A percentile compares a stretch with the other conserved stretches of the same genome.
Evolutionary conservation across 2,888 invertebrate species (phyloP).

Genomic region (Perdita meconis): DNA sequence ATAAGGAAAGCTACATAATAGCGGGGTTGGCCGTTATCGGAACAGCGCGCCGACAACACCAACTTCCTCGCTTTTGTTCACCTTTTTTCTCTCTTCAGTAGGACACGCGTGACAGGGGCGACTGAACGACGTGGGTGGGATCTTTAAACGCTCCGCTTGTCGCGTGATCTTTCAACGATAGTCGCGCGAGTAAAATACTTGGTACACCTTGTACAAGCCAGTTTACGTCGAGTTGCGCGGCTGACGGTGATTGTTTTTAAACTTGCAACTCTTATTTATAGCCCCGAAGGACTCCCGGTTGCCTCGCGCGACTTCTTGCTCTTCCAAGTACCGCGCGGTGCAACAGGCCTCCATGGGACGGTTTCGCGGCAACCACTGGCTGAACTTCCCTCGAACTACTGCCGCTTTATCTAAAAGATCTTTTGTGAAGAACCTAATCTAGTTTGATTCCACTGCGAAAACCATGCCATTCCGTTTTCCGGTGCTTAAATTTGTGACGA

Average conservation of each 20-base stretch:
- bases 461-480: conserved; percentile 6
- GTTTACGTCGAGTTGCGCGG: conserved; percentile 8
- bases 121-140: neutral
- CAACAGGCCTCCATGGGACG: no score
- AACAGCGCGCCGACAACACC: neutral
- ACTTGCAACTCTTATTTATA: neutral
- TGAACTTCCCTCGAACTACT: no score
- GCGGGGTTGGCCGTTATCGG: conserved; percentile 19
- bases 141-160: conserved; percentile 2
- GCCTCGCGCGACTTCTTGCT: no score
- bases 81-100: neutral
- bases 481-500: conserved; percentile 30
- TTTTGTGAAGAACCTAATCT: no score
- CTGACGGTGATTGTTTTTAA: conserved; percentile 10
- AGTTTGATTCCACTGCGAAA: no score
- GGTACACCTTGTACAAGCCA: conserved; percentile 16
- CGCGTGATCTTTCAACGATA: conserved; percentile 15
- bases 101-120: neutral
- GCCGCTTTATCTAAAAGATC: no score
- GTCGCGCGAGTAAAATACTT: conserved; percentile 1
- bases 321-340: no score
- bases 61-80: neutral
- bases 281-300: neutral
- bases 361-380: no score
- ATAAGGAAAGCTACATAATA: conserved; percentile 28